Percentiles rank a stretch among this genome's conserved stretches.
Conservation (phyloP, 2,888 invertebrate genomes). For the Cancer borealis region DNA sequence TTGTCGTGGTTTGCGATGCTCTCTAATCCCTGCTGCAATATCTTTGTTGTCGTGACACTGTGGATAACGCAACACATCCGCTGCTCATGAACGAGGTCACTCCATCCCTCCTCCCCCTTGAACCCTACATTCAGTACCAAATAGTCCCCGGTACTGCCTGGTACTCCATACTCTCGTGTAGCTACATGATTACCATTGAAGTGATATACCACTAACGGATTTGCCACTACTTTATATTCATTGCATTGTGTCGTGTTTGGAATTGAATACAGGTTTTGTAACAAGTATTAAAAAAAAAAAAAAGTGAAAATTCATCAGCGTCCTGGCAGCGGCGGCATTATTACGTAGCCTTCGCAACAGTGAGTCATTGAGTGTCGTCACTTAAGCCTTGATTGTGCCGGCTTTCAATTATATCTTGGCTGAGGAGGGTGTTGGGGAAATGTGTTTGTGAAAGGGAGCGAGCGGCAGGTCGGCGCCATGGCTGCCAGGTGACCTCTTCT, state of each 20-base stretch:
- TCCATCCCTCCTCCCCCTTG: neutral
- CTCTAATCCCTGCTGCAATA: neutral
- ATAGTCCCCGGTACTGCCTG: neutral
- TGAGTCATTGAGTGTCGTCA: neutral
- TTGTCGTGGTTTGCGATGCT: neutral
- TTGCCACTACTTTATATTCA: neutral
- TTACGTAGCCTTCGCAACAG: too few relatives aligned
- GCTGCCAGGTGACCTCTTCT: conserved; percentile 30
- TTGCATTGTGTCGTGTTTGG: neutral
- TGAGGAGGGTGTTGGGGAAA: neutral
- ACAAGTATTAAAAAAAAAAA: neutral
- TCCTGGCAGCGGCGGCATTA: neutral
- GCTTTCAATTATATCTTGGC: neutral
- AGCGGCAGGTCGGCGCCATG: neutral
- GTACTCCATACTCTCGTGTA: neutral
- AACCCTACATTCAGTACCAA: neutral
- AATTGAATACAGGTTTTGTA: neutral
- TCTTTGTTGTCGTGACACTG: neutral
- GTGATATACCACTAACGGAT: neutral
- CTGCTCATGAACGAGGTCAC: neutral
- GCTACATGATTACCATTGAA: neutral
- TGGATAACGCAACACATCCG: neutral
- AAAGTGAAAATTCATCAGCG: neutral
- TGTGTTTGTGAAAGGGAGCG: neutral
- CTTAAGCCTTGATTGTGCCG: neutral